These are phyloP conservation scores for Tubiluchus corallicola DNA, from an alignment of 2,888 invertebrate genomes.

Conservation along the genomic window DNA sequence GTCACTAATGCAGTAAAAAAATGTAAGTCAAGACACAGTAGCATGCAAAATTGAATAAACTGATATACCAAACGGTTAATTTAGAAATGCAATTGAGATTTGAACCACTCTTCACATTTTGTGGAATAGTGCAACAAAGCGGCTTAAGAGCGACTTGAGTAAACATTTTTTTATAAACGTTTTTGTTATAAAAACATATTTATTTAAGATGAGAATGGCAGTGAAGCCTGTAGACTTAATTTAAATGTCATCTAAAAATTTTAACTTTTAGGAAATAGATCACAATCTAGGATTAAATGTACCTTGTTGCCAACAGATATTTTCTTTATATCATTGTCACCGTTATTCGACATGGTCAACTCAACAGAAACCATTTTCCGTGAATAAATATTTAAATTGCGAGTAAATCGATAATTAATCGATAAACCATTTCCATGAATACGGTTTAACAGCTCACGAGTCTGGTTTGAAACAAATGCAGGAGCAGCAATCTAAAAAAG, in stretches of 20 bases:
- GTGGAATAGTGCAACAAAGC: too few species aligned
- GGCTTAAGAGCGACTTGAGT: too few species aligned
- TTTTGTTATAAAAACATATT: slow-evolving; percentile 5
- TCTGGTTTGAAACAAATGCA: slow-evolving; percentile 12
- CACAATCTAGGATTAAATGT: too few species aligned
- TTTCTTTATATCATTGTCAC: slow-evolving; percentile 41
- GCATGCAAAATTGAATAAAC: too few species aligned
- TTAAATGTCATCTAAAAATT: too few species aligned
- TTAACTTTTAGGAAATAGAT: too few species aligned
- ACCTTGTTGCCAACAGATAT: slow-evolving; percentile 54
- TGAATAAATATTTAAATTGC: slow-evolving; percentile 62
- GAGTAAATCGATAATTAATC: slow-evolving; percentile 42
- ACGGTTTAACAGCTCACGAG: slow-evolving; percentile 25
- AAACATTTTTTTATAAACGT: slow-evolving; percentile 2
- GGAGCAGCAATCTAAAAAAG: slow-evolving; percentile 11
- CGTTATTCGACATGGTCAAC: slow-evolving; percentile 53
- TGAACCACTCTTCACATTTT: too few species aligned
- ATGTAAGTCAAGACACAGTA: too few species aligned
- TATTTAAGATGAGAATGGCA: background rate
- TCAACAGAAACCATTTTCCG: slow-evolving; percentile 61
- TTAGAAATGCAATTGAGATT: too few species aligned
- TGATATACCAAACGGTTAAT: too few species aligned
- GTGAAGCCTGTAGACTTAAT: background rate
- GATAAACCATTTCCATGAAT: slow-evolving; percentile 32
- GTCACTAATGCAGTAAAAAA: too few species aligned